phyloP scores from a whole-genome alignment of 2,888 invertebrate species.

The Lucinisca nassula region DNA sequence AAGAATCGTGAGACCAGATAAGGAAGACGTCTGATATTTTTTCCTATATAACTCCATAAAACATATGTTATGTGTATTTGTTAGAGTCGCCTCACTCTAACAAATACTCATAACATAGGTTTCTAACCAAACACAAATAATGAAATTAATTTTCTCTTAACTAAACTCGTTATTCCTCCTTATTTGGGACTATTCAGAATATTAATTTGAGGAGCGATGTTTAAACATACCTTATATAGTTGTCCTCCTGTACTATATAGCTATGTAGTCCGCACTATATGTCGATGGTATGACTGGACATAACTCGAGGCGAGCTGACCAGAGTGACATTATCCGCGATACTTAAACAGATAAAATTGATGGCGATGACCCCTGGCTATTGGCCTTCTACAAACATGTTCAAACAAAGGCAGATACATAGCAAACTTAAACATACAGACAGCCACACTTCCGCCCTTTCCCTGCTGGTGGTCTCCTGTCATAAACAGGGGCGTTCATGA shows the following conservation, averaged over 20 bases:
- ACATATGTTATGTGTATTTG: no score
- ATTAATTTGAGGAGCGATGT: no score
- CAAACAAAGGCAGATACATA: not conserved
- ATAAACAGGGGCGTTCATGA: not conserved
- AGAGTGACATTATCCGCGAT: constrained; percentile 9
- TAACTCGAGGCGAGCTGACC: not conserved
- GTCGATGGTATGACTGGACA: not conserved
- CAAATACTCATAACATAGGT: no score
- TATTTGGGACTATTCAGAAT: no score
- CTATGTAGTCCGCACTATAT: not conserved
- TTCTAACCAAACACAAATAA: no score
- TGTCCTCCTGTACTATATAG: not conserved
- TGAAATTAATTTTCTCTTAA: no score
- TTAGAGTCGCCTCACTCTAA: no score
- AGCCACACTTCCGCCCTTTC: not conserved
- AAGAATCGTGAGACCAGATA: no score
- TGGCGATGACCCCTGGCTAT: constrained; percentile 4
- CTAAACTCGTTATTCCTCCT: no score
- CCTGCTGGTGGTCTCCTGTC: not conserved
- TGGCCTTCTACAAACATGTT: not conserved
- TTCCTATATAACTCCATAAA: no score
- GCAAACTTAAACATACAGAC: not conserved
- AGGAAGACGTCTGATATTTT: no score
- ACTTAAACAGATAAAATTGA: not conserved
- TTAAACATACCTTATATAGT: no score